Evolutionary conservation across 2,888 invertebrate species (phyloP), one percentile per base, ranked within the genome.

Genomic region (Mythimna loreyi): DNA sequence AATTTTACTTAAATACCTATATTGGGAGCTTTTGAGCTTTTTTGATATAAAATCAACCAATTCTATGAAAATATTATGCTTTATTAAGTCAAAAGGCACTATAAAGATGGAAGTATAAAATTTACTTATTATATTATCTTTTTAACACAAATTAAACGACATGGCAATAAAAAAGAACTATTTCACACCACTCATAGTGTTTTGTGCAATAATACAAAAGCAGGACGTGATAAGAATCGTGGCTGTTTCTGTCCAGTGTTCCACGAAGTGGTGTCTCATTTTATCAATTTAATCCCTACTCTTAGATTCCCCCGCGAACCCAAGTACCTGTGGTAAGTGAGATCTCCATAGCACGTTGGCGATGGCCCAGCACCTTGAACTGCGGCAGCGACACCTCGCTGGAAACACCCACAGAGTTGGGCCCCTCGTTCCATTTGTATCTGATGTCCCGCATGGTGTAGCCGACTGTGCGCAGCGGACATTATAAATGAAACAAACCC

Each of bases 381-480:
- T 99, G 99, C 96, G 99, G 99, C 96, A 99, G 97, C 92, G 98
- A 98, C 96, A 99, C 98, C 96, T 99, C 98, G 96, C 98, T 98
- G 96, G 98, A 98, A 93, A 99, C 98, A 96, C 98, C 98, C 96
- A 99, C 98, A 95, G 99, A 98, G 97, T 98, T 98, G 93, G 98
- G 98, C 91, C 98, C 98, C 96, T 98, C 98, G 97, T 98, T 98
- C 99, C 99, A 99, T 96, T 98, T 98, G 97, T 99, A 99, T 93
- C 98, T 97, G 97, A 99, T 99, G 97, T 99, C 99, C 97, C 98
- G 97, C 98, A 98, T 99, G 96, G 99, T 99, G 97, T 99, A 99
- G 97, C 99, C 99, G 98, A 99, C 99, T 99, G 97, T 96, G 93
- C 94, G 94, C 93, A 94, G 93, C 94, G 94, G 93, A 95, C 90